Evolutionary conservation across 2,888 invertebrate genomes (phyloP), one percentile per base, ranked within the genome.

Genomic region (Nomada flava): DNA sequence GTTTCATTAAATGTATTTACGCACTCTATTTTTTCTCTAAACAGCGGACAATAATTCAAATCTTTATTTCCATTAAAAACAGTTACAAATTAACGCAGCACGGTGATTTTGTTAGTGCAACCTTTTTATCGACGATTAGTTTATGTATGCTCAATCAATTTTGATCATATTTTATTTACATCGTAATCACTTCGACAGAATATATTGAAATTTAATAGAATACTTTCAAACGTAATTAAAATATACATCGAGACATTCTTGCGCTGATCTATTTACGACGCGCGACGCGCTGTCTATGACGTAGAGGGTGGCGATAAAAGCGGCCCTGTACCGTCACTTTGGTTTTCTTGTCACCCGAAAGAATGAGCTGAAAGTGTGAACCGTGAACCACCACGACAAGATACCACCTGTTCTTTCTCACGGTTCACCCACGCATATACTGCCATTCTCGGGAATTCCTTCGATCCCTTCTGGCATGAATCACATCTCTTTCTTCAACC

Each of bases 381-480:
- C 89, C 92, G 83, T 80, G 87, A 88, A 92, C 91, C 92, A 88
- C 92, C 77, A 81, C 88, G 92, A 92, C 92, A 92, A 90, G 91
- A 86, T 84, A 80, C 86, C 93, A 92, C 88, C 91, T 93, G 93
- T 76, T 85, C 74, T 81, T 92, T 93, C 93, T 85, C 93, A 93
- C 91, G 92, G 86, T 89, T 91, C 87, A 71, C 88, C 87, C 87
- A 89, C 89, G 87, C 87, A 83, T 82, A 88, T 85, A 82, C 80
- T 80, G 65, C 79, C 71, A 52, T 84, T 85, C 87, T 81, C 75
- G 89, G 82, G 82, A 73, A 89, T 88, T 86, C 84, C 84, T 82
- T 79, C 85, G 83, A 78, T 80, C 79, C 83, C 77, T 76, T 67
- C 71, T 76, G 64, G 69, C 60, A 72, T 64, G 62, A 83, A 85